These are phyloP conservation scores for Cebidichthys violaceus DNA, from an alignment of 2,113 vertebrate species.

Conservation along the genomic window DNA sequence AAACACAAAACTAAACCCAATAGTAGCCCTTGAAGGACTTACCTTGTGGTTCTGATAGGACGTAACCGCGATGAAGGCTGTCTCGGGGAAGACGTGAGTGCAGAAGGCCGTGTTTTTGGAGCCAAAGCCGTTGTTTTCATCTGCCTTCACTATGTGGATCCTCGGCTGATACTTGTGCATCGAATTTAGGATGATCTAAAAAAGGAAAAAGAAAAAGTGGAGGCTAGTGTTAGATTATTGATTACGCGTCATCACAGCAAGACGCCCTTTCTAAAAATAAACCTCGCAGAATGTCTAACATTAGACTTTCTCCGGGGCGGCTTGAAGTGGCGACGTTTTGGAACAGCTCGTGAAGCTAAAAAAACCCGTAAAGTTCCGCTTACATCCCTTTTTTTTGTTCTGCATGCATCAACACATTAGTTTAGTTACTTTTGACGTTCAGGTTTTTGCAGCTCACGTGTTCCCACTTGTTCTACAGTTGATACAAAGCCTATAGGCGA, in stretches of 20 bases:
- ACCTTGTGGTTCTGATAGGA: slow-evolving; percentile 99
- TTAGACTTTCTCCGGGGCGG: background rate
- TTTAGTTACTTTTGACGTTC: background rate
- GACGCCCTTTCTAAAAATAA: background rate
- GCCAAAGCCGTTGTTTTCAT: slow-evolving; percentile 98
- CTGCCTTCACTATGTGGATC: slow-evolving; percentile 98
- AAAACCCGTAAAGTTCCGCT: background rate
- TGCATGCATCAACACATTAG: background rate
- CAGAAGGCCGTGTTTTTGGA: slow-evolving; percentile 99
- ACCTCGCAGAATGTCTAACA: background rate
- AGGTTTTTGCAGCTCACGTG: background rate
- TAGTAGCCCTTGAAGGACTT: slow-evolving; percentile 23
- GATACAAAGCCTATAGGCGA: background rate
- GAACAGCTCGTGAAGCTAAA: background rate
- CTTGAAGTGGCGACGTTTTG: background rate
- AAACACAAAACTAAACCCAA: background rate
- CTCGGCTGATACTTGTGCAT: slow-evolving; percentile 99
- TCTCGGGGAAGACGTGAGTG: slow-evolving; percentile 97
- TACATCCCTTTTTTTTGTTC: background rate
- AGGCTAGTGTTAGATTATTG: background rate
- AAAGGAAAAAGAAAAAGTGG: slow-evolving; percentile 30
- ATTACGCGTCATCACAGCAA: background rate
- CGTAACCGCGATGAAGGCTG: slow-evolving; percentile 96
- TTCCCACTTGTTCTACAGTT: background rate
- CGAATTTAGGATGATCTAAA: slow-evolving; percentile 97